A percentile compares a stretch with the other conserved stretches of the same genome.
Conservation (phyloP, 2,113 vertebrate species). For the Hystrix brachyura region DNA sequence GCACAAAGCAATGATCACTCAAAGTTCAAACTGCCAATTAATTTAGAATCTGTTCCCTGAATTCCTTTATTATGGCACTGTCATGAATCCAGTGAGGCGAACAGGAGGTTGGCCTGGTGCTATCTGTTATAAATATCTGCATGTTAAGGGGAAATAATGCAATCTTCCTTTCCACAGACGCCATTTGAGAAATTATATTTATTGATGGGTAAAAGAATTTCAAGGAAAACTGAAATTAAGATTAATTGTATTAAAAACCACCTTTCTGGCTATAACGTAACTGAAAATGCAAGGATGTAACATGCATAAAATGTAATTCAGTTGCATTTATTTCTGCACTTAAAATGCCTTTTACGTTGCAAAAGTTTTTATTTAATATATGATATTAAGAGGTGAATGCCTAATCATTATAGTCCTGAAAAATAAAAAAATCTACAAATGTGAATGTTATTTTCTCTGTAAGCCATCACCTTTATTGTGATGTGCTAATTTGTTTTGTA, state of each 20-base stretch:
- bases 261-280: neutral
- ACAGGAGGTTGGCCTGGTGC: neutral
- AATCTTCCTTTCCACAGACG: neutral
- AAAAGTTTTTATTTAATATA: neutral
- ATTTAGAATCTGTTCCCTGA: constrained; percentile 78
- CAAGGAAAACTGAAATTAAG: constrained; percentile 29
- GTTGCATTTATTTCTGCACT: constrained; percentile 2
- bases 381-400: neutral
- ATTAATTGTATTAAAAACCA: neutral
- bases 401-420: neutral
- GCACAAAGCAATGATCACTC: constrained; percentile 85
- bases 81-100: constrained; percentile 64
- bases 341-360: neutral
- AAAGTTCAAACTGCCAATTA: constrained; percentile 85
- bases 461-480: neutral
- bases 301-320: neutral
- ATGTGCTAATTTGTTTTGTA: neutral
- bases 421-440: neutral
- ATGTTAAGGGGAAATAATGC: neutral
- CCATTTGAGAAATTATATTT: constrained; percentile 6
- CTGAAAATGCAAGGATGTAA: neutral
- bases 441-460: neutral
- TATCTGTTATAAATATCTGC: constrained; percentile 42
- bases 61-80: constrained; percentile 74
- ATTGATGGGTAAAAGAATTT: neutral